Percentiles rank a stretch among this genome's conserved stretches.
Evolutionary conservation across 2,797 vertebrate species (phyloP).

Genomic region (Xenopus petersii): DNA sequence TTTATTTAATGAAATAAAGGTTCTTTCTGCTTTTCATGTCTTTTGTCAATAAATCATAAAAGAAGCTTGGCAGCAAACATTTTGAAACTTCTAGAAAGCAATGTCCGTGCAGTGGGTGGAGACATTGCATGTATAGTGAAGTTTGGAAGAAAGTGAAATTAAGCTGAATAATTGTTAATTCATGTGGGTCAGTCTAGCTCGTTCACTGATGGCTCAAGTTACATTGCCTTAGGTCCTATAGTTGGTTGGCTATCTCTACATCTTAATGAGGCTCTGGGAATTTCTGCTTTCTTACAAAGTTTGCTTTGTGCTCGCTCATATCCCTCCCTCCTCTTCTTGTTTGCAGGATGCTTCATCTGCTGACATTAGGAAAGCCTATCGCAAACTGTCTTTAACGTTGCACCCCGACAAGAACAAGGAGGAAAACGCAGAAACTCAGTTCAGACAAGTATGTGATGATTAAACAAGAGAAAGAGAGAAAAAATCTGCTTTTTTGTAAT

Average conservation of each 20-base stretch:
- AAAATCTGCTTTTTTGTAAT: background rate
- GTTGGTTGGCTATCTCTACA: conserved; percentile 61
- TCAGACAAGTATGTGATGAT: conserved; percentile 84
- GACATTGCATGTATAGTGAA: conserved; percentile 48
- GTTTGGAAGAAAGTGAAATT: conserved; percentile 62
- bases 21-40: background rate
- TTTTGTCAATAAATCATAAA: background rate
- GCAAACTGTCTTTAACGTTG: conserved; percentile 84
- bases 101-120: background rate
- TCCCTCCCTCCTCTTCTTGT: conserved; percentile 49
- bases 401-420: conserved; percentile 98
- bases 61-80: conserved; percentile 13
- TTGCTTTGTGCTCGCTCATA: conserved; percentile 63
- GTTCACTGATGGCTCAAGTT: conserved; percentile 64
- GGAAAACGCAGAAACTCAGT: conserved; percentile 90
- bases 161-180: conserved; percentile 62
- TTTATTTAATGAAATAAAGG: too few species aligned
- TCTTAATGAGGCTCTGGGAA: conserved; percentile 65
- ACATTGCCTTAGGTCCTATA: conserved; percentile 57
- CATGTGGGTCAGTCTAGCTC: conserved; percentile 59
- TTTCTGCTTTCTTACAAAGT: conserved; percentile 63
- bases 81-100: conserved; percentile 7
- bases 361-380: conserved; percentile 94
- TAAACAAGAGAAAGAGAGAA: background rate
- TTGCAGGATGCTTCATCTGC: conserved; percentile 80